Evolutionary conservation across 2,113 vertebrate genomes (phyloP).

Genomic region (Prochilodus magdalenae): DNA sequence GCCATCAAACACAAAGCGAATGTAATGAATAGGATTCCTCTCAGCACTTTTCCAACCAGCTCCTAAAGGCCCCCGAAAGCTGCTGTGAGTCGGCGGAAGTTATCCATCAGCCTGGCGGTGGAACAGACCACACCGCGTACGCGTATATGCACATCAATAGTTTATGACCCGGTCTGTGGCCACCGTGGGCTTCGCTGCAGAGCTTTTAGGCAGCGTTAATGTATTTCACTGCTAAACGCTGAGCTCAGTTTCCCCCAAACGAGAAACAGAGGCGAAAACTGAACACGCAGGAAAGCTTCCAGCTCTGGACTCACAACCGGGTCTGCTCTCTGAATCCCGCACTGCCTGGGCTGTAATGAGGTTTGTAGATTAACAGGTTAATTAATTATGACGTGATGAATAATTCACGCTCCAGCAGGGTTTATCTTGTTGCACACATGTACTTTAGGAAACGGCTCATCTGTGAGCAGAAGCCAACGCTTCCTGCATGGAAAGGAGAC

Average conservation of each 20-base stretch:
- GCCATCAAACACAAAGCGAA: conserved; percentile 1
- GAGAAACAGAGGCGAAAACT: no score
- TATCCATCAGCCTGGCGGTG: background rate
- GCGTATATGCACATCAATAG: background rate
- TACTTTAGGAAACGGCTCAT: background rate
- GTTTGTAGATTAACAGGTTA: conserved; percentile 11
- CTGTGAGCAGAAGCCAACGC: background rate
- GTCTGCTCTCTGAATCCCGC: background rate
- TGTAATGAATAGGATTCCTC: background rate
- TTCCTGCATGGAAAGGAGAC: background rate
- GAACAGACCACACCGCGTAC: background rate
- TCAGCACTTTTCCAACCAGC: conserved; percentile 56
- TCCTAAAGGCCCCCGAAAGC: conserved; percentile 25
- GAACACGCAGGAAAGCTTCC: background rate
- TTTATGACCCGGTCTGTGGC: background rate
- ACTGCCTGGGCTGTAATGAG: background rate
- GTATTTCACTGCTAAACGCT: background rate
- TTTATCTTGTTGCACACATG: background rate
- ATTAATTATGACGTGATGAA: background rate
- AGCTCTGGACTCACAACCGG: background rate
- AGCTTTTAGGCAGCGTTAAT: background rate
- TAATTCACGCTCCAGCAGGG: background rate
- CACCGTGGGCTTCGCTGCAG: background rate
- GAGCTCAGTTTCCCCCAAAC: background rate
- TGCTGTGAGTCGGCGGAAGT: background rate